Evolutionary conservation across 2,888 invertebrate genomes (phyloP).

Genomic region (Phortica okadai): DNA sequence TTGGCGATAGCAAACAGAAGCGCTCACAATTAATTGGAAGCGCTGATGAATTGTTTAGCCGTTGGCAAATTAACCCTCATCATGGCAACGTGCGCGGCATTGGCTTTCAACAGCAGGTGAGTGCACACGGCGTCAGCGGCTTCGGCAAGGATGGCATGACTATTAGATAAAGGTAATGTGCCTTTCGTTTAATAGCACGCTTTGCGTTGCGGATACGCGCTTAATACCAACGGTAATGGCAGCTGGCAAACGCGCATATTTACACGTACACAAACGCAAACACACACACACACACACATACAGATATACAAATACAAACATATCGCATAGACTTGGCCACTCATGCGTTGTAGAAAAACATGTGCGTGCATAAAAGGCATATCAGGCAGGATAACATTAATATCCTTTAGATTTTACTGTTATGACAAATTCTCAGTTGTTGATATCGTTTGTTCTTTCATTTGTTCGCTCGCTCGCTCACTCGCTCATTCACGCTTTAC

Average conservation of each 20-base stretch:
- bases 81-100: constrained; percentile 35
- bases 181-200: neutral
- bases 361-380: neutral
- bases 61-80: constrained; percentile 59
- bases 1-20: constrained; percentile 37
- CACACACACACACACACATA: constrained; percentile 1
- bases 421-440: constrained; percentile 40
- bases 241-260: constrained; percentile 2
- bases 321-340: neutral
- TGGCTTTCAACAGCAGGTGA: constrained; percentile 19
- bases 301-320: neutral
- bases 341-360: neutral
- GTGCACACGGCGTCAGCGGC: neutral
- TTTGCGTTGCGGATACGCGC: neutral
- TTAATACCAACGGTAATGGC: too few relatives aligned
- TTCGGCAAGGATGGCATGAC: too few relatives aligned
- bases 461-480: neutral
- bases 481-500: neutral
- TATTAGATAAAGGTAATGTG: too few relatives aligned
- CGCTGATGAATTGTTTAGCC: constrained; percentile 51
- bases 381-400: constrained; percentile 29
- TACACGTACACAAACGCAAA: neutral
- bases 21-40: constrained; percentile 59
- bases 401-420: constrained; percentile 36
- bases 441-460: constrained; percentile 4